Evolutionary conservation across 2,888 invertebrate genomes (phyloP), one percentile per base, ranked within the genome.

Genomic region (Dicranocentrus wangi): DNA sequence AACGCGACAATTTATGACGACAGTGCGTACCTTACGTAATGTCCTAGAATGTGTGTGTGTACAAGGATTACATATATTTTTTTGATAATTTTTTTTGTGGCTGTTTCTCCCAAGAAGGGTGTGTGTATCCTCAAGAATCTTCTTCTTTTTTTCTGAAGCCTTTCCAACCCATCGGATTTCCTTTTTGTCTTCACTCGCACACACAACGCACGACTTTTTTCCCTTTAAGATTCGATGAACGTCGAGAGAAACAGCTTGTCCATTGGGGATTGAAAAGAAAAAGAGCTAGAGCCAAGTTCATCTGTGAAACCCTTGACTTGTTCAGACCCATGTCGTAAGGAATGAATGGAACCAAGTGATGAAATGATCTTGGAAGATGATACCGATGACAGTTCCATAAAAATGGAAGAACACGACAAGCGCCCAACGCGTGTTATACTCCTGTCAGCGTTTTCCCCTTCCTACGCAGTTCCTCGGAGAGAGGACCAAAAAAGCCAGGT

Each of bases 311-410:
- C 15, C 47, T 47, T 47, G 13, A 10, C n/a, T 47, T 15, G 2
- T 47, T 15, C 47, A 10, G 3, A 10, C 32, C 32, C 10, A 7
- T 32, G 32, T 10, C 10, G 47, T 47, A n/a, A 5, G 47, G n/a
- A n/a, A n/a, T n/a, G 47, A n/a, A 47, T 7, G 10, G n/a, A 47
- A n/a, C 3, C 2, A n/a, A n/a, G 47, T 47, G 47, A 47, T 47
- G 47, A 10, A 47, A 47, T n/a, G 32, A 47, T 47, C 47, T 47
- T n/a, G 3, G 2, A n/a, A 47, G 15, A 47, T 47, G 47, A n/a
- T 47, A n/a, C 15, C 47, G 47, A 47, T 47, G 47, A 47, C 47
- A 47, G 15, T 47, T 47, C 47, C 47, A 47, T 47, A 47, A 47
- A 47, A 47, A 47, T 5, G 47, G 47, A 47, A 47, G 47, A 47